A percentile compares a stretch with the other conserved stretches of the same genome.
These are phyloP conservation scores for Sitta carolinensis DNA, from an alignment of 2,797 vertebrate genomes.

Conservation along the genomic window DNA sequence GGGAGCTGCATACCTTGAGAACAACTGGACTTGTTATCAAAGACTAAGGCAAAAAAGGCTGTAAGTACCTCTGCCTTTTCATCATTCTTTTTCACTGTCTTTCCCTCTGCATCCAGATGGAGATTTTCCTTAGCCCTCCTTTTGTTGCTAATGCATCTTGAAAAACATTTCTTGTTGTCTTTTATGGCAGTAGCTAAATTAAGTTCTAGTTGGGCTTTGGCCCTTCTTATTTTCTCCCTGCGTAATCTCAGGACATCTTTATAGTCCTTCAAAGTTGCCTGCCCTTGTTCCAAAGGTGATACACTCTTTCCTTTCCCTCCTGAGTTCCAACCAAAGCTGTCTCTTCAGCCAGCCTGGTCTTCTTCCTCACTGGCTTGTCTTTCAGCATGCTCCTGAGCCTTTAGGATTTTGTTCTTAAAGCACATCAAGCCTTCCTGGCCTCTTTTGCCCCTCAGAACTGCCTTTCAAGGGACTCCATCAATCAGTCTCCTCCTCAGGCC, in stretches of 20 bases:
- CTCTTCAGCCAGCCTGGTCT: neutral
- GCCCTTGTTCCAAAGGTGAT: neutral
- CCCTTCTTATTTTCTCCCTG: neutral
- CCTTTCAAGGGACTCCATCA: neutral
- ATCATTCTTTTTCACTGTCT: neutral
- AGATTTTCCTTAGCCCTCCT: neutral
- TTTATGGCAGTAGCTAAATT: neutral
- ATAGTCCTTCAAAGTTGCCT: neutral
- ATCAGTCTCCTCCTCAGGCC: neutral
- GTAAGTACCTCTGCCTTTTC: neutral
- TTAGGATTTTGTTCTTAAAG: neutral
- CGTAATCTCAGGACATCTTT: neutral
- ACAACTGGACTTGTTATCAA: neutral
- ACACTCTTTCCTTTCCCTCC: neutral
- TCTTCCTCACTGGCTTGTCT: accelerated
- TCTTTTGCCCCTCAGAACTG: neutral
- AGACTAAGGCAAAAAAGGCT: neutral
- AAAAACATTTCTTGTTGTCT: neutral
- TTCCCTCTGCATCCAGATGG: neutral
- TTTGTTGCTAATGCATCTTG: neutral
- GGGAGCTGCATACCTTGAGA: neutral
- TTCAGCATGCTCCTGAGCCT: neutral
- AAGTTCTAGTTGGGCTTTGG: neutral
- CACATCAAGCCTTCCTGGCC: no score
- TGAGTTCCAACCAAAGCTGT: neutral